Evolutionary conservation across 2,797 vertebrate species (phyloP).

Genomic region (Acrossocheilus fasciatus): DNA sequence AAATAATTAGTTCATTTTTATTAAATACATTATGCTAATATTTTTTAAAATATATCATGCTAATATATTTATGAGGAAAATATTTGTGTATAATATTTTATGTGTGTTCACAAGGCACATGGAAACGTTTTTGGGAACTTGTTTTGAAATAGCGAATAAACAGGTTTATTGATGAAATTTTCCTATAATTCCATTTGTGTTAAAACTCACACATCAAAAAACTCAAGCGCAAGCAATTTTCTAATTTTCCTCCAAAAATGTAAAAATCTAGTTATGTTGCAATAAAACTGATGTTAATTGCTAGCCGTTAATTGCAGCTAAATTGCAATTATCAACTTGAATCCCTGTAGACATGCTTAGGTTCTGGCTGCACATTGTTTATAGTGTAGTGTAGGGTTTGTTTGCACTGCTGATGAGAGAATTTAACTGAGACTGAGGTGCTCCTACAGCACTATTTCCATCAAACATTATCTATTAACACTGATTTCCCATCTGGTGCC

Average conservation of each 20-base stretch:
- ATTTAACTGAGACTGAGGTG: background rate
- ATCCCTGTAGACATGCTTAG: background rate
- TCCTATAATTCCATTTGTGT: background rate
- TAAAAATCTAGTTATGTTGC: background rate
- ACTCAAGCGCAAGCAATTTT: background rate
- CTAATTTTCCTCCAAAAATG: background rate
- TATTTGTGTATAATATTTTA: background rate
- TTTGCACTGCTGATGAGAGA: slow-evolving; percentile 4
- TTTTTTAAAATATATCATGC: background rate
- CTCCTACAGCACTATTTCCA: background rate
- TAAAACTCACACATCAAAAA: background rate
- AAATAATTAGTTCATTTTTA: background rate
- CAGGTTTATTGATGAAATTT: background rate
- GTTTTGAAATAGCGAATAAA: background rate
- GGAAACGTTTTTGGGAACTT: background rate
- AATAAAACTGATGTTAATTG: background rate
- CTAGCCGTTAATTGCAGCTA: background rate
- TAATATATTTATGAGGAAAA: background rate
- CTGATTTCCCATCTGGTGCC: background rate
- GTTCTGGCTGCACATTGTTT: background rate
- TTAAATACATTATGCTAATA: background rate
- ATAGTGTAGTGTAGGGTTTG: background rate
- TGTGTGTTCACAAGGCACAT: background rate
- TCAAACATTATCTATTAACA: slow-evolving; percentile 4
- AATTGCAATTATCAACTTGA: slow-evolving; percentile 4